Base-by-base conservation (phyloP, 2,888 invertebrate species). In the Cephonodes hylas region DNA sequence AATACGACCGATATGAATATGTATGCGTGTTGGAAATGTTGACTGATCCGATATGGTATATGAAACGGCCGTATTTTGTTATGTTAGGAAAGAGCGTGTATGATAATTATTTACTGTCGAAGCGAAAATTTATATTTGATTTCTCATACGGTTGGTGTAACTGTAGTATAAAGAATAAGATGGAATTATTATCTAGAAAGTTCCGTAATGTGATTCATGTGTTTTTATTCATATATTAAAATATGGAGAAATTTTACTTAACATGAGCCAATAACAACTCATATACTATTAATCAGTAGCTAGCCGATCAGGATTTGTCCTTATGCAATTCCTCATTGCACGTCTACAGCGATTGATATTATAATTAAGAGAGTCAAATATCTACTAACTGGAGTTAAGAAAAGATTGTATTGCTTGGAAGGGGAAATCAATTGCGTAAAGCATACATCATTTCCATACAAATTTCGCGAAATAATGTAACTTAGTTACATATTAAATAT, bases 91-190 rank as follows among this genome's bases (percentile, higher is more conserved):
- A 31, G 18, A 31, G 53, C 27, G 27, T 53, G 27, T 18, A 20
- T 53, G 31, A 53, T 27, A 53, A 31, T 53, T 53, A 31, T 53
- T 53, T 31, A 53, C 31, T 53, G 18, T 53, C 31, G 27, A 53
- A 53, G 53, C 18, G 31, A 53, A 53, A 53, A 53, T 18, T 53
- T 53, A 53, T 53, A 53, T 53, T 53, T 53, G 5, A 53, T 53
- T 31, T 53, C 53, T 31, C 53, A 53, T 53, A 31, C 53, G 53
- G 8, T 53, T 23, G 46, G n/a, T 48, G 5, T 53, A 53, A 53
- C 53, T 31, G 53, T 31, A 31, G 2, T 53, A 53, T 31, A 20
- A n/a, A 53, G 31, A 27, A 31, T 31, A 10, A 31, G 27, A 18
- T 15, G 18, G 48, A 23, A 25, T 27, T 8, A 31, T 31, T 27